Base-by-base conservation (phyloP, 2,888 invertebrate species). In the Parochlus steinenii region DNA sequence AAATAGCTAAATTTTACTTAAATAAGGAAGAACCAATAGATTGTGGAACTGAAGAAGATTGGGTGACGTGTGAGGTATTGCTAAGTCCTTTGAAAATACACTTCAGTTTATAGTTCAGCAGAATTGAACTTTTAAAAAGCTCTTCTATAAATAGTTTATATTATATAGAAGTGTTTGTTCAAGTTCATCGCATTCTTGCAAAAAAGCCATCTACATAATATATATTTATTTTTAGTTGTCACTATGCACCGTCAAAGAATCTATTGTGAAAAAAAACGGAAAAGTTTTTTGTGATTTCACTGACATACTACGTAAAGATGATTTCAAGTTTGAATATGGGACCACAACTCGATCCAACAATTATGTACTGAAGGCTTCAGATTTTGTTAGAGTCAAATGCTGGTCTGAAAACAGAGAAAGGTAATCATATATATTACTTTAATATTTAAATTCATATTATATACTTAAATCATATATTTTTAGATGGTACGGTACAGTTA, bases 61-160 rank as follows among this genome's bases (percentile, higher is more conserved):
- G 89, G 90, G 81, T 87, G 2, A 64, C 62, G 45, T 77, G 80
- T 44, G 65, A 69, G 51, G 80, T 80, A 51, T 66, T n/a, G n/a
- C n/a, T n/a, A n/a, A n/a, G n/a, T n/a, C n/a, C n/a, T n/a, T n/a
- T n/a, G n/a, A n/a, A n/a, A 68, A 51, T 53, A 47, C 15, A n/a
- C 11, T 33, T 24, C 5, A 25, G 19, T 22, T 33, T 37, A 32
- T 26, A 16, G 24, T 11, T 22, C 18, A 36, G 6, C n/a, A n/a
- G n/a, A n/a, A n/a, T n/a, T n/a, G n/a, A n/a, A n/a, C n/a, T n/a
- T n/a, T n/a, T n/a, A n/a, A n/a, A n/a, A 8, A 8, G 6, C 6
- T 31, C 6, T n/a, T 10, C n/a, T 10, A 8, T 17, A 20, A 17
- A 16, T 31, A 29, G 16, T 3, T 18, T 28, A 17, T 19, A 11